Base-by-base conservation (phyloP, 2,888 invertebrate genomes). In the Melinaea menophilus region DNA sequence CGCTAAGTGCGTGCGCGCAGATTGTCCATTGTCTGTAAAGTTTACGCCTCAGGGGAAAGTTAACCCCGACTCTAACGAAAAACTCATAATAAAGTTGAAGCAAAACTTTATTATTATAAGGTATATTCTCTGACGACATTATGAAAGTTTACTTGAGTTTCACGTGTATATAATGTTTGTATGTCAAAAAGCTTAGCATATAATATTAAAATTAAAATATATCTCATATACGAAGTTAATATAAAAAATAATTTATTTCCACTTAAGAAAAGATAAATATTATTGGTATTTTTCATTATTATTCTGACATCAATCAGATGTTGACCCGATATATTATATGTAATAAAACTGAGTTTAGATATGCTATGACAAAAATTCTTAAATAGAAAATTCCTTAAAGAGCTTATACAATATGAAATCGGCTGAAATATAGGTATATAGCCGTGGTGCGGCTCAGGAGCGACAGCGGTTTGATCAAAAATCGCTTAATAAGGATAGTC, bases 1-100 rank as follows among this genome's bases (percentile, higher is more conserved):
- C 77, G 79, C 66, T 77, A 75, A 69, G 74, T 80, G 81, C 79
- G 80, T 80, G 73, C 75, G 79, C 78, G 75, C 78, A 73, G 69
- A 74, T 72, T 75, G 72, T 70, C 73, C 71, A 76, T 79, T 80
- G 76, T 81, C 74, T 71, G 65, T 47, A 57, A 68, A 74, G 62
- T 76, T 73, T 60, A 61, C 67, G 51, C 58, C 61, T 58, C 54
- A 47, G 64, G 61, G 61, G 61, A 55, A 61, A 61, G 41, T 61
- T 56, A 57, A 56, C 54, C 47, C 37, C 56, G 60, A 57, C 63
- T 63, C 56, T 48, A 57, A 56, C 45, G 63, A 63, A 63, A 63
- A 63, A 60, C 63, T 63, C 60, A 54, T 63, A 60, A 63, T 56
- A 57, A 63, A 56, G 60, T 63, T 60, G 57, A 51, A 37, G 56